phyloP scores from a whole-genome alignment of 2,113 vertebrate genomes.

The Scatophagus argus region DNA sequence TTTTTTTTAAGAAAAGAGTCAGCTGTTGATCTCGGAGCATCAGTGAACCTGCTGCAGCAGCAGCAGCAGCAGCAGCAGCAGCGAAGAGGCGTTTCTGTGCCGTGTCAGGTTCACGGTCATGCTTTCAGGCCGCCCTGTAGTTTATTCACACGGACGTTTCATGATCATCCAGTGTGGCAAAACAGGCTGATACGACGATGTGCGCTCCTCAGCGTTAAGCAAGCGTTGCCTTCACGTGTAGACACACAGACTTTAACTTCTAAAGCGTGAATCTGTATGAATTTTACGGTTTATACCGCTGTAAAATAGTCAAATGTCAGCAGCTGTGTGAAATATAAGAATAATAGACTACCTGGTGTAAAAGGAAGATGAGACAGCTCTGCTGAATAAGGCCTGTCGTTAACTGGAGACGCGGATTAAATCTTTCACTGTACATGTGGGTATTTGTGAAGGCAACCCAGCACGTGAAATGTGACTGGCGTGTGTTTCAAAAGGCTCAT shows the following conservation, averaged over 20 bases:
- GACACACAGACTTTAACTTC: background rate
- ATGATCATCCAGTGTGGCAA: background rate
- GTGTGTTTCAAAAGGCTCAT: background rate
- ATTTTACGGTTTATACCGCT: background rate
- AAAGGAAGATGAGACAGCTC: background rate
- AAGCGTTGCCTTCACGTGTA: too few species aligned
- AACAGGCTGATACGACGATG: background rate
- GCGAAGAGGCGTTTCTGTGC: background rate
- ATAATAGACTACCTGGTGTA: background rate
- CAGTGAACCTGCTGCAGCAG: constrained; percentile 19
- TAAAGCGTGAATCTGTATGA: background rate
- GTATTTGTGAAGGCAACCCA: background rate
- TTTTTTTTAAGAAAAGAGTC: background rate
- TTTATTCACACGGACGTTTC: constrained; percentile 12
- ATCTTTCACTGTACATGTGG: background rate
- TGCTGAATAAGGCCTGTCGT: constrained; percentile 1
- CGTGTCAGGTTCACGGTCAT: constrained; percentile 35
- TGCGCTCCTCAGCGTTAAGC: too few species aligned
- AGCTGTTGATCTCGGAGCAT: constrained; percentile 25
- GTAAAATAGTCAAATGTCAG: background rate
- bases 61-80: constrained; percentile 21
- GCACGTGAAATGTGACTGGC: background rate
- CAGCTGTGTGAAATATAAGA: background rate
- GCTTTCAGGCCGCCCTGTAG: background rate
- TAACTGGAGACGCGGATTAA: background rate